Conservation (phyloP, 2,113 vertebrate genomes). For the Falcunculus frontatus region DNA sequence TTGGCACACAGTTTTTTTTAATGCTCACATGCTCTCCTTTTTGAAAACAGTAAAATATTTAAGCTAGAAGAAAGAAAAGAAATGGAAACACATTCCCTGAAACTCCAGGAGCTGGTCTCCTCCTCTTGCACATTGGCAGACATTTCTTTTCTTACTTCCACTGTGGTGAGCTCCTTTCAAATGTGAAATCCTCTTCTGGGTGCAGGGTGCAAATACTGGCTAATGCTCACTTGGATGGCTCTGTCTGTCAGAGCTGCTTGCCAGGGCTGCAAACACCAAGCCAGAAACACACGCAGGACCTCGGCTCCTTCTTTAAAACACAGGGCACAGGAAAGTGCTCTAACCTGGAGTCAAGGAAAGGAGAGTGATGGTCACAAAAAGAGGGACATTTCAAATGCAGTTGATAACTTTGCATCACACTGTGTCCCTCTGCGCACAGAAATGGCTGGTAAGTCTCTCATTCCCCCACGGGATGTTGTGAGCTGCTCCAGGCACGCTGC, state of each 20-base stretch:
- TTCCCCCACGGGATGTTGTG: not conserved
- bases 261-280: not conserved
- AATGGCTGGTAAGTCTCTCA: not conserved
- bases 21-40: not conserved
- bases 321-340: fast-evolving
- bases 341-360: not conserved
- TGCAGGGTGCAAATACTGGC: not conserved
- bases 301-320: not conserved
- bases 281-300: fast-evolving
- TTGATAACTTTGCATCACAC: not conserved
- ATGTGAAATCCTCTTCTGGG: not conserved
- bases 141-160: not conserved
- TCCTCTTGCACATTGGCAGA: fast-evolving
- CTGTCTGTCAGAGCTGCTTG: not conserved
- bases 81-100: not conserved
- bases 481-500: not conserved
- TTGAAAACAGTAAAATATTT: not conserved
- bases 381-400: not conserved
- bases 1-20: not conserved
- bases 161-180: not conserved
- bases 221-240: not conserved
- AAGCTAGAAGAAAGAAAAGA: not conserved
- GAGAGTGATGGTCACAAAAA: not conserved
- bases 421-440: not conserved
- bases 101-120: not conserved